Evolutionary conservation across 2,113 vertebrate genomes (phyloP), one percentile per base, ranked within the genome.

Genomic region (Lepidothrix coronata): DNA sequence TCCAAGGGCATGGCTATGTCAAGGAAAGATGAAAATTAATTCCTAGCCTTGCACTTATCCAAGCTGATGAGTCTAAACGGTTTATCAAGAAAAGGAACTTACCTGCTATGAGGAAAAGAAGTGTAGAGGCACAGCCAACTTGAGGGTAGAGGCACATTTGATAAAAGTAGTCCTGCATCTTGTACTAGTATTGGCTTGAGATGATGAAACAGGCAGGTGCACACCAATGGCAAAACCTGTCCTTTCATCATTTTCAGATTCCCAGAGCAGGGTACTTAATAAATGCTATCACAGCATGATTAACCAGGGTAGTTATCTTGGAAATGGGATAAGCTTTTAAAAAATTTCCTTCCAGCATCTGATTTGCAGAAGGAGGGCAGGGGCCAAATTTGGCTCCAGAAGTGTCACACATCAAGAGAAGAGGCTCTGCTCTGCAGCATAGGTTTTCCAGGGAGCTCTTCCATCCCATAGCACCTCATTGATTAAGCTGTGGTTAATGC

Each of bases 71-170:
- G 11, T 66, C 28, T 62, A 68, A 80, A 41, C 5, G 4, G 6
- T 46, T 73, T 61, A 30, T 23, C 2, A 12, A 78, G 71, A 35
- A 33, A 12, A 19, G 2, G 6, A 49, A 41, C 1, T 22, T 54
- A 7, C 4, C 7, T 30, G 12, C 23, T 80, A 19, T 65, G 51
- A 41, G 18, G 12, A 23, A 54, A 66, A 67, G 44, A 46, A 59
- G 4, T 11, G 2, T 19, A 75, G 13, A 6, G 4, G 4, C 17
- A 41, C 28, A 72, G 15, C 5, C 23, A 65, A 0, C n/a, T 39
- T 54, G 22, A 33, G 3, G 0, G 1, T 8, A 23, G 28, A 48
- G 18, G 4, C 16, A 46, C 12, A 39, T 59, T 59, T 61, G 14
- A 31, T 68, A 6, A 3, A 49, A 39, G 4, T 31, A 51, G 2